Base-by-base conservation (phyloP, 2,113 vertebrate species). In the Macheiramphus alcinus region DNA sequence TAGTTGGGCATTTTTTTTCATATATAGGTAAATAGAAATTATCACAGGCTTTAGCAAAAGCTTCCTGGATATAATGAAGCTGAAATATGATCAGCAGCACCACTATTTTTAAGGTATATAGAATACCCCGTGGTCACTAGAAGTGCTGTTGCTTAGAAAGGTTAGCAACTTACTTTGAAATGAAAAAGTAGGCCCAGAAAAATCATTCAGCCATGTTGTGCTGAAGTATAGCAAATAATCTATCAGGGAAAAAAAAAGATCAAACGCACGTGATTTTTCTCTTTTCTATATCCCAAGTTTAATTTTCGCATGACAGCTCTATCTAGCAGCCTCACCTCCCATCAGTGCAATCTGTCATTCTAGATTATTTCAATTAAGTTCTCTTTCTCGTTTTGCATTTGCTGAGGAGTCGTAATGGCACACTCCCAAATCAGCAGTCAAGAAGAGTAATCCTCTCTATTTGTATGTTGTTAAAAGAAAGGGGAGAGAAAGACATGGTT, bases 311-410 rank as follows among this genome's bases (percentile, higher is more conserved):
- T 93, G 86, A 85, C 89, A 95, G 48, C 70, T 95, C 62, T 96
- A 55, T 85, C 80, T 95, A 91, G 84, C 96, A 94, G 71, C 42
- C 29, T 93, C 53, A 34, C 36, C 32, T 88, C 48, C 73, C 87
- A 80, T 93, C 78, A 91, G 58, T 55, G 29, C 70, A 95, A 70
- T 85, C 80, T 93, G 89, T 88, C 91, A 87, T 93, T 94, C 70
- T 50, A 29, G 63, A 47, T 95, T 66, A 82, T 91, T 95, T 97
- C 94, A 91, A 65, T 96, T 82, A 87, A 70, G 50, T 95, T 96
- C 62, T 94, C 58, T 88, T 95, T 70, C 71, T 93, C 19, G 1
- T 93, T 93, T 93, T 92, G 53, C 31, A 66, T 91, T 96, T 96
- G 36, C 66, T 45, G 70, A 87, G 43, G 50, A 91, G 48, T 79